These are phyloP conservation scores for Epistrophe grossulariae DNA, from an alignment of 2,888 invertebrate species.

Conservation along the genomic window DNA sequence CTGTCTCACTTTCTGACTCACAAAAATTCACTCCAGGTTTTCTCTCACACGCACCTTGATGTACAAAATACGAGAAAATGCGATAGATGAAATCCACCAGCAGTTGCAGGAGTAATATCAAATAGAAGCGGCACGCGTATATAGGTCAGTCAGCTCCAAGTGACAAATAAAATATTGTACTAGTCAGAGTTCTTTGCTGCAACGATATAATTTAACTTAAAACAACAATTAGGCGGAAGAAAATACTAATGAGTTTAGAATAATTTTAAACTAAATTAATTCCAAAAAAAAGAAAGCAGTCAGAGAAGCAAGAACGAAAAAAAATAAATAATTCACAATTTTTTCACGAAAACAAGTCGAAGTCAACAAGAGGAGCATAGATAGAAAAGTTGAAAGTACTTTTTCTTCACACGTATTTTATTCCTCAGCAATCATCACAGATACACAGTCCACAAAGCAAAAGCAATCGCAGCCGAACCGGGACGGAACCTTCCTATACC, in stretches of 20 bases:
- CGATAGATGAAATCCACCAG: slow-evolving; percentile 57
- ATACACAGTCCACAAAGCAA: slow-evolving; percentile 11
- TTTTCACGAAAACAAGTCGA: slow-evolving; percentile 47
- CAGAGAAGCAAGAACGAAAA: background rate
- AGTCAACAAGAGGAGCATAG: slow-evolving; percentile 10
- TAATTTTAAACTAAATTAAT: background rate
- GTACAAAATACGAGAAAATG: slow-evolving; percentile 50
- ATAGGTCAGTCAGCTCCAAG: slow-evolving; percentile 70
- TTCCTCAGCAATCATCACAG: slow-evolving; percentile 41
- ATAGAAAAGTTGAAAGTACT: slow-evolving; percentile 61
- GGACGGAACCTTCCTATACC: slow-evolving; percentile 23
- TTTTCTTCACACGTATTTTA: slow-evolving; percentile 56
- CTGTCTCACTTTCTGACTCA: background rate
- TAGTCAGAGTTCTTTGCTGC: slow-evolving; percentile 1
- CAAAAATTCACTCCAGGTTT: slow-evolving; percentile 22
- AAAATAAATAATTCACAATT: slow-evolving; percentile 54
- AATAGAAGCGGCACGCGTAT: slow-evolving; percentile 65
- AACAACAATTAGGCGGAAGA: background rate
- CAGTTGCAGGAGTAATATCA: slow-evolving; percentile 31
- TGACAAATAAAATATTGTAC: slow-evolving; percentile 51
- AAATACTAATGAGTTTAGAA: background rate
- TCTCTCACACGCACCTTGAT: slow-evolving; percentile 50
- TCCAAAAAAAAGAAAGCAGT: slow-evolving; percentile 47
- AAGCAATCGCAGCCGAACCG: slow-evolving; percentile 3
- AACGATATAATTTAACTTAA: slow-evolving; percentile 5